phyloP scores from a whole-genome alignment of 2,888 invertebrate genomes.

The Cerceris rybyensis region DNA sequence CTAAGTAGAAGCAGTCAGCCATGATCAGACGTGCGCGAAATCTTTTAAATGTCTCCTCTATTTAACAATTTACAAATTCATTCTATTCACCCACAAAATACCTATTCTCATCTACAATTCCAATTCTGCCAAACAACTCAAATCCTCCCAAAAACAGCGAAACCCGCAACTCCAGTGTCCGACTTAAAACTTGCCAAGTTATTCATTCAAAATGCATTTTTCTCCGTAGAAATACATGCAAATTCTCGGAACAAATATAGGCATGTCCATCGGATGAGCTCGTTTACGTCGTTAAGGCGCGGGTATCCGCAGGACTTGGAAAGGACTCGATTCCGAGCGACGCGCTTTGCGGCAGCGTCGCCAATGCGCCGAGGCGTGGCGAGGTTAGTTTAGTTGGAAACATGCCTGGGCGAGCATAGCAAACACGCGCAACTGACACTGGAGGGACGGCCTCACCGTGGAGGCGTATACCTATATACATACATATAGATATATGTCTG shows the following conservation, averaged over 20 bases:
- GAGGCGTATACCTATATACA: constrained; percentile 44
- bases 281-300: constrained; percentile 41
- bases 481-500: constrained; percentile 29
- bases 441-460: constrained; percentile 70
- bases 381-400: constrained; percentile 80
- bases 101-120: no score
- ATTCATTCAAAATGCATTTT: no score
- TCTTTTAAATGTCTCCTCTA: neutral
- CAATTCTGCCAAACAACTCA: no score
- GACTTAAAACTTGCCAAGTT: neutral
- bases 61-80: no score
- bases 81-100: no score
- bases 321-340: constrained; percentile 57
- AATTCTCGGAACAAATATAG: neutral
- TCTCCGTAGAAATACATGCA: neutral
- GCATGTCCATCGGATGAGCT: neutral
- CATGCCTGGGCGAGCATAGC: constrained; percentile 78
- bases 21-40: neutral
- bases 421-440: constrained; percentile 80
- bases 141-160: no score
- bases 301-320: constrained; percentile 55
- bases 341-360: constrained; percentile 66
- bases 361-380: constrained; percentile 78
- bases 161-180: no score
- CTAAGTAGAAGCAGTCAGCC: neutral